Evolutionary conservation across 1,140 invertebrate genomes (phyloP), one percentile per base, ranked within the genome.

Genomic region (Geopemphigus sp.): DNA sequence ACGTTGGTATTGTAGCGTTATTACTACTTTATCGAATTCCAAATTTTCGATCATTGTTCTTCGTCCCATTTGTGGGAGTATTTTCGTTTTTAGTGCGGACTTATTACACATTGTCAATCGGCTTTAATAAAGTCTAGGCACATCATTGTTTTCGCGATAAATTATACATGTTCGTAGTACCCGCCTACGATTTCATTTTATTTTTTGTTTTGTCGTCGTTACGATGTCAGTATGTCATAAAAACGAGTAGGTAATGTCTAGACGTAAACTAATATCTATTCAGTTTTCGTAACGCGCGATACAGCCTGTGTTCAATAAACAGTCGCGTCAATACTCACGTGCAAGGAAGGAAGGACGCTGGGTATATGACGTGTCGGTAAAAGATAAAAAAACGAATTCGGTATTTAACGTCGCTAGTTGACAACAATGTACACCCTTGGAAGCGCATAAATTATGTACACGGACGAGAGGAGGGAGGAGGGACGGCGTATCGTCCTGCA

Each of bases 181-280:
- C n/a, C n/a, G n/a, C n/a, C n/a, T n/a, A n/a, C n/a, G n/a, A n/a
- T n/a, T n/a, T n/a, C n/a, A n/a, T n/a, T n/a, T n/a, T n/a, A n/a
- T n/a, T n/a, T n/a, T n/a, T n/a, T n/a, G n/a, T n/a, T n/a, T 39
- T 39, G 32, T 39, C 3, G 3, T 39, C 8, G 3, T 39, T 39
- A 39, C 8, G 32, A 39, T 39, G 32, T 26, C 57, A 26, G 24
- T 5, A 0, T 22, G 39, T 22, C n/a, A 66, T 66, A 66, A 15
- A 66, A 66, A 66, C 39, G n/a, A 66, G 8, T 57, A 26, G 54
- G 24, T 26, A 32, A 22, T 45, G 63, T 66, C 63, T 66, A 66
- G 63, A 66, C 63, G n/a, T 22, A 22, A 66, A 22, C 63, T 66
- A 66, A 66, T 66, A 47, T 66, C n/a, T 66, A 66, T 66, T 66